Evolutionary conservation across 2,888 invertebrate species (phyloP).

Genomic region (Tyria jacobaeae): DNA sequence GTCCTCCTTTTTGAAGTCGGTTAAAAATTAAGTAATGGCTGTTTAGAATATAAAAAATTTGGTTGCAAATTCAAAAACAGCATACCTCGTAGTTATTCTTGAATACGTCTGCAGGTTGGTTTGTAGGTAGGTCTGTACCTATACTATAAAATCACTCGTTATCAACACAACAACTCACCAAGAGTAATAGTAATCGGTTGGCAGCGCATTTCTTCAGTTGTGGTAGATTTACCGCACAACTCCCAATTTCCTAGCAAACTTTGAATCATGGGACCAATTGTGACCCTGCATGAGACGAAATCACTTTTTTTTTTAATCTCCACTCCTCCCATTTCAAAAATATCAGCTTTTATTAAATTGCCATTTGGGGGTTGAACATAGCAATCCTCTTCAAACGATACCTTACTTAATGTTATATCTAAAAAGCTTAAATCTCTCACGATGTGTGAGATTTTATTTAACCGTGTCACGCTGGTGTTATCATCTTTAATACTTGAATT

Average conservation of each 20-base stretch:
- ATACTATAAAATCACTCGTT: no score
- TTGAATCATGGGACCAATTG: conserved; percentile 41
- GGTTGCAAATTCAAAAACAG: no score
- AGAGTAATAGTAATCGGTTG: conserved; percentile 16
- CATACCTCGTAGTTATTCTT: no score
- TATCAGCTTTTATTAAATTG: background rate
- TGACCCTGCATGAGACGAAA: conserved; percentile 50
- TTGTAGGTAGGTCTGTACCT: no score
- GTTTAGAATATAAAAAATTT: no score
- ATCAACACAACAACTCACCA: conserved; percentile 16
- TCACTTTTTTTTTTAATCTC: conserved; percentile 23
- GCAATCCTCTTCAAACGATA: conserved; percentile 17
- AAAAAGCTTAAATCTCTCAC: conserved; percentile 2
- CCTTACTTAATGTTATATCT: conserved; percentile 20
- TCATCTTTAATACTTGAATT: background rate
- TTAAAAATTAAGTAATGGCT: no score
- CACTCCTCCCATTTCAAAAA: conserved; percentile 16
- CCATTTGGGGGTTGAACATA: conserved; percentile 4
- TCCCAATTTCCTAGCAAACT: conserved; percentile 39
- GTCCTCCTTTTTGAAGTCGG: no score
- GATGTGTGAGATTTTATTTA: conserved; percentile 12
- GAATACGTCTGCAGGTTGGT: no score
- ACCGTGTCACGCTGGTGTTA: background rate
- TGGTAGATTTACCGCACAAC: conserved; percentile 32
- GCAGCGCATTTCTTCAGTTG: conserved; percentile 5